Base-by-base conservation (phyloP, 2,113 vertebrate species). In the Ctenomys sociabilis region DNA sequence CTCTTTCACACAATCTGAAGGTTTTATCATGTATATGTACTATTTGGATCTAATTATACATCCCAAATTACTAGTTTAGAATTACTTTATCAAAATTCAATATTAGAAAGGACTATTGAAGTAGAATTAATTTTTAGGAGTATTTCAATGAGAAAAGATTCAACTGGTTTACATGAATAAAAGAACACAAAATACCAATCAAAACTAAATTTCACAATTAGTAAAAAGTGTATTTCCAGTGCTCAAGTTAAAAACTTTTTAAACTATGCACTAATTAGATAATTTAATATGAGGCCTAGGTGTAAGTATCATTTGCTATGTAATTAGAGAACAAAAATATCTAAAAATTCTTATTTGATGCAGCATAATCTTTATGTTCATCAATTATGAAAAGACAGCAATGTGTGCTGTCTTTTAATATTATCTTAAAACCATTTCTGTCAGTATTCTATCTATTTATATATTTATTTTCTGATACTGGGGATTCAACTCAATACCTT, bases 271-370 rank as follows among this genome's bases (percentile, higher is more conserved):
- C 45, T 87, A 88, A 57, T 66, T 78, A 89, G 73, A 59, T 96
- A 45, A 93, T 92, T 96, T 78, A 88, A 75, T 96, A 87, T 73
- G n/a, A 95, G 93, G 96, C 3, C 14, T 80, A 40, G 17, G 64
- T 26, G 80, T 85, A 97, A 97, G 96, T 88, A 94, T 54, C 35
- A 92, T 52, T 89, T 93, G 37, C 89, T 77, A 91, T 40, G 1
- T 94, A 94, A 97, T 95, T 96, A 91, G 97, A 96, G 93, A 97
- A 82, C 84, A 96, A 95, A 92, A 94, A 88, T 91, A 88, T 84
- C 96, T 94, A 16, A 64, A 92, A 68, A 68, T 86, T 49, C 43
- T 86, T 49, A 87, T 95, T 97, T 95, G 49, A 97, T 91, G 83
- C 22, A 97, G 5, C 54, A 85, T 83, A 97, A 96, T n/a, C 68